Evolutionary conservation across 2,888 invertebrate species (phyloP), one percentile per base, ranked within the genome.

Genomic region (Euphydryas editha): DNA sequence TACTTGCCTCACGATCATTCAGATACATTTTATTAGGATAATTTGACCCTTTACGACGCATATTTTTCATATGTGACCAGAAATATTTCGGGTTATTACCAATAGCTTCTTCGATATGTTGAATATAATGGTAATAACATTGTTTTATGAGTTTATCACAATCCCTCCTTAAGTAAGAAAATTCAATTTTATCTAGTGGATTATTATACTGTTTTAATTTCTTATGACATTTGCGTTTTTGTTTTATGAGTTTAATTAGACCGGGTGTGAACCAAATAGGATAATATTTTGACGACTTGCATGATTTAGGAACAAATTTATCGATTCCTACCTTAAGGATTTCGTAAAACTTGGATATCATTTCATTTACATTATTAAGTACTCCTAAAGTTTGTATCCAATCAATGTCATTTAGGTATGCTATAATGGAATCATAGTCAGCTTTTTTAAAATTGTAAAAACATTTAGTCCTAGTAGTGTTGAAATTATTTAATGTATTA

Each of bases 191-290:
- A 30, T 37, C 47, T 11, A 59, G 59, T 1, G 59, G 59, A 11
- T 56, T 62, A 18, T 56, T 44, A 17, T 30, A 62, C 44, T 42
- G 24, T 62, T 56, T 56, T 4, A 62, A 2, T 62, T 18, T 62
- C 7, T 15, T n/a, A 18, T 56, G 62, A 24, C 17, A 62, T 24
- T 62, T 62, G 36, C 18, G n/a, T 17, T 62, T 62, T 56, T 56
- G 18, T 46, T 30, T 46, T 17, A 36, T 39, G 11, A 47, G 5
- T 20, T 62, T 30, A 3, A 62, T 56, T 30, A 62, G 30, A 17
- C 6, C 8, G 13, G 39, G 30, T n/a, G 55, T 18, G 20, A 55
- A 62, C 62, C 56, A 57, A 11, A 62, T 21, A 24, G 54, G 55
- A 49, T n/a, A n/a, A n/a, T n/a, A n/a, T n/a, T n/a, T n/a, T n/a